Conservation (phyloP, 2,888 invertebrate genomes). For the Agrotis ipsilon region DNA sequence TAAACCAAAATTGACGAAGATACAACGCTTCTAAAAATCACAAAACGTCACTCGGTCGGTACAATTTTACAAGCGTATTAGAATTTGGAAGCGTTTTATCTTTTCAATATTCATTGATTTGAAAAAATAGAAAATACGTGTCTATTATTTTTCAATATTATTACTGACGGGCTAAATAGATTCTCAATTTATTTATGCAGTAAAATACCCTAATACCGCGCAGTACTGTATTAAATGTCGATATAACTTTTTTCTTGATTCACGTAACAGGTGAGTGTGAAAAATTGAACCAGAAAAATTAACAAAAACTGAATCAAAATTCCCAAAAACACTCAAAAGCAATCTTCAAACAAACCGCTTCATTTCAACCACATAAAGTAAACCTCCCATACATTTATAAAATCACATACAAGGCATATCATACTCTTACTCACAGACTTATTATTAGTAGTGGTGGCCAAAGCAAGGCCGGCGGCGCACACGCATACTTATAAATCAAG, state of each 20-base stretch:
- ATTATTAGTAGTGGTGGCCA: conserved; percentile 65
- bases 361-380: conserved; percentile 32
- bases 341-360: conserved; percentile 43
- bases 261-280: not conserved
- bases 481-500: conserved; percentile 86
- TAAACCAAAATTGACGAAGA: too few relatives aligned
- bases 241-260: too few relatives aligned
- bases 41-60: too few relatives aligned
- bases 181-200: too few relatives aligned
- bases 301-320: not conserved
- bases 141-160: too few relatives aligned
- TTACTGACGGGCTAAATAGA: too few relatives aligned
- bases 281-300: not conserved
- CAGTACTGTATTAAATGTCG: not conserved
- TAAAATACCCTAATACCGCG: too few relatives aligned
- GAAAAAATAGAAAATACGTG: too few relatives aligned
- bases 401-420: conserved; percentile 56
- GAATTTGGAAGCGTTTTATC: too few relatives aligned
- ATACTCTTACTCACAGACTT: conserved; percentile 58
- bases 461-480: conserved; percentile 76
- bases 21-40: too few relatives aligned
- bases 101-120: too few relatives aligned
- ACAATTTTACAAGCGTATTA: too few relatives aligned
- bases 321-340: not conserved
- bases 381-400: conserved; percentile 53